These are phyloP conservation scores for Catotricha subobsoleta DNA, from an alignment of 2,888 invertebrate species.

Conservation along the genomic window DNA sequence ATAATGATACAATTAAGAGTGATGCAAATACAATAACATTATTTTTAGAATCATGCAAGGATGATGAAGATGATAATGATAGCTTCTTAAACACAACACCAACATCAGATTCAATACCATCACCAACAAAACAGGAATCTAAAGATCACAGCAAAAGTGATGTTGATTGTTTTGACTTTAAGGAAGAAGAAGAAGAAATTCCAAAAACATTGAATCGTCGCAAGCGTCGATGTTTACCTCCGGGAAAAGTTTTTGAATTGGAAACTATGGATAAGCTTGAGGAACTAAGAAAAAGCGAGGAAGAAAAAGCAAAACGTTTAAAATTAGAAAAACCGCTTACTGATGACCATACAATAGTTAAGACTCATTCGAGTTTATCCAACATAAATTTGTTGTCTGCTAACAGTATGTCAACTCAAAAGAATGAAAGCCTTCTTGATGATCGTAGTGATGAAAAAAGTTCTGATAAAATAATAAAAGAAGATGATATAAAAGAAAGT, in stretches of 20 bases:
- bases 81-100: too few relatives aligned
- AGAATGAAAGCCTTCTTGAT: slow-evolving; percentile 40
- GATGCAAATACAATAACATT: too few relatives aligned
- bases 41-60: too few relatives aligned
- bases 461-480: not conserved
- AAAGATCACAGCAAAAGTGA: not conserved
- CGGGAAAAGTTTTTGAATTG: slow-evolving; percentile 5
- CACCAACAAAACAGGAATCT: not conserved
- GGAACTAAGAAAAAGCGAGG: slow-evolving; percentile 7
- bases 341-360: not conserved
- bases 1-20: not conserved
- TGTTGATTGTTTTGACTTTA: slow-evolving; percentile 51
- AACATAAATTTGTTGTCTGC: too few relatives aligned
- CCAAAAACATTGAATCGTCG: slow-evolving; percentile 16
- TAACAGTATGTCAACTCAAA: too few relatives aligned
- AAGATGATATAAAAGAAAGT: slow-evolving; percentile 14
- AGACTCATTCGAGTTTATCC: not conserved
- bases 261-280: slow-evolving; percentile 11
- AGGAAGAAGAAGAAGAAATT: slow-evolving; percentile 51
- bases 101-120: not conserved
- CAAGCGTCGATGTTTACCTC: slow-evolving; percentile 5
- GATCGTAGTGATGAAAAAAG: slow-evolving; percentile 11
- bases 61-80: too few relatives aligned
- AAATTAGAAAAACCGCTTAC: slow-evolving; percentile 7
- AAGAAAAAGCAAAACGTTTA: slow-evolving; percentile 6